Evolutionary conservation across 1,140 invertebrate species (phyloP).

Genomic region (Pantala flavescens): DNA sequence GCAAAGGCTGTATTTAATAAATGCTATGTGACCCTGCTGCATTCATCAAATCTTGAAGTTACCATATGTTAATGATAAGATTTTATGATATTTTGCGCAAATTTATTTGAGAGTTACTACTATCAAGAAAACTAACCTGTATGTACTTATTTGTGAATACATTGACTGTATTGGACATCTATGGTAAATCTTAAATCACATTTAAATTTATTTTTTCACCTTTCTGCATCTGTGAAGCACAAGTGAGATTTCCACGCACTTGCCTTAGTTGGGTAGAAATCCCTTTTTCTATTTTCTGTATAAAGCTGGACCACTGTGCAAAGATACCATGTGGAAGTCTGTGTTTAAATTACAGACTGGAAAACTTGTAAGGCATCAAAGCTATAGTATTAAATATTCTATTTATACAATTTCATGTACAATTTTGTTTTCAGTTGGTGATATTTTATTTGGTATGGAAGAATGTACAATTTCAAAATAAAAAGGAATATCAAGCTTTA

Average conservation of each 20-base stretch:
- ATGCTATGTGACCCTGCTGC: not conserved
- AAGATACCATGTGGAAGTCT: conserved; percentile 6
- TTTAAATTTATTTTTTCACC: conserved; percentile 8
- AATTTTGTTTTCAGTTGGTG: conserved; percentile 15
- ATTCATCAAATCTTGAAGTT: not conserved
- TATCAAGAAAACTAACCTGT: not conserved
- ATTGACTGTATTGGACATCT: not conserved
- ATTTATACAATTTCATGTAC: conserved; percentile 16
- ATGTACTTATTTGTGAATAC: conserved; percentile 10
- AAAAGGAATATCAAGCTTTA: conserved; percentile 12
- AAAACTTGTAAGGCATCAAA: conserved; percentile 10
- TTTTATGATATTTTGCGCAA: not conserved
- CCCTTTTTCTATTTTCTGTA: conserved; percentile 7
- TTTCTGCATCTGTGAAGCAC: conserved; percentile 5
- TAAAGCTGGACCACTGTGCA: conserved; percentile 7
- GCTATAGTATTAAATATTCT: conserved; percentile 12
- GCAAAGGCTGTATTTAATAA: not conserved
- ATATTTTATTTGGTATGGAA: conserved; percentile 17
- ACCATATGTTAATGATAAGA: not conserved
- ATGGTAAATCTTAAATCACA: conserved; percentile 3
- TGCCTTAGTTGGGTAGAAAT: conserved; percentile 9
- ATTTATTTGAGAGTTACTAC: not conserved
- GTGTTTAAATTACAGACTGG: not conserved
- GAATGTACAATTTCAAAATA: conserved; percentile 18
- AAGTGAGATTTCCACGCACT: conserved; percentile 8